Base-by-base conservation (phyloP, 1,140 invertebrate genomes). In the Daktulosphaira vitifoliae region DNA sequence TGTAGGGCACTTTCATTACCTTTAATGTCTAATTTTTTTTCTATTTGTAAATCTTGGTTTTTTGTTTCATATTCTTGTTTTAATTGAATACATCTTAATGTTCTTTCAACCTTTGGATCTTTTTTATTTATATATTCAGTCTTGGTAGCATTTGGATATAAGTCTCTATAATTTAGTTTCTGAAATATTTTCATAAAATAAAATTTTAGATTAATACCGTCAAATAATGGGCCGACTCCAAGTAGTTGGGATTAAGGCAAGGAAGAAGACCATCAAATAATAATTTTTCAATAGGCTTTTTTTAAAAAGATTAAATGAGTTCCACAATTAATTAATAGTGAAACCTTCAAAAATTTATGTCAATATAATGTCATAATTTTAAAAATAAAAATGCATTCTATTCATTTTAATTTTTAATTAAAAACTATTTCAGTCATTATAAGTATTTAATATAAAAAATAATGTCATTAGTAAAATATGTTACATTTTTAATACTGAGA, bases 91-190 rank as follows among this genome's bases (percentile, higher is more conserved):
- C 56, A 62, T 33, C 56, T 71, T 22, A 81, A 75, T 67, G 77
- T 71, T 38, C 84, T 70, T 25, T 68, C 72, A 71, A 78, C 81
- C 66, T 75, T 77, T 20, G 73, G 65, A 67, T 72, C 73, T 46
- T 72, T 73, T 69, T 82, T 82, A 11, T 73, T 73, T 70, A 77
- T 76, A 74, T 78, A 83, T 67, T 85, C 81, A 4, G 70, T 72
- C 23, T 73, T 69, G 3, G 69, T 65, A 2, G 82, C 80, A 68
- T 83, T 72, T 20, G 83, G 83, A 75, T 82, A 82, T 7, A 84
- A 68, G 4, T 75, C 76, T 69, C 81, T 76, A 69, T 82, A 85
- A 0, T 78, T 78, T 65, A 66, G 38, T 38, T 62, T 70, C 62
- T 46, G 5, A 29, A 67, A 51, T 49, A 70, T 20, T 48, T 67